Conservation (phyloP, 2,888 invertebrate species). For the Macaria notata region DNA sequence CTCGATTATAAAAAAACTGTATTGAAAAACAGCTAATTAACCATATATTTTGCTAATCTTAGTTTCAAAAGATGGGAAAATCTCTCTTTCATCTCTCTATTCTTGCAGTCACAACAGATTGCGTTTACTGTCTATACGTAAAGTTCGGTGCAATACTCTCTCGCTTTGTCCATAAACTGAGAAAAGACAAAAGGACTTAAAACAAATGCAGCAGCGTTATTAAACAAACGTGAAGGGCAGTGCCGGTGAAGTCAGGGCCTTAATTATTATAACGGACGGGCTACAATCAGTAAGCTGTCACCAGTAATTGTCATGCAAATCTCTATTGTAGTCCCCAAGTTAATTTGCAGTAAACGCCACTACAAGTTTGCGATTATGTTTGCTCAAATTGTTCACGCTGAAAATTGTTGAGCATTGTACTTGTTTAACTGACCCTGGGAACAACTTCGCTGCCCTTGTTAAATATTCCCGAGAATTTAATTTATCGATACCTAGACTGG, state of each 20-base stretch:
- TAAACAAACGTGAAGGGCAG: neutral
- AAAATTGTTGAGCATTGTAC: slow-evolving; percentile 28
- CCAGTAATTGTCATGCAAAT: slow-evolving; percentile 59
- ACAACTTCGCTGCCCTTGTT: slow-evolving; percentile 13
- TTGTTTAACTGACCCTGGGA: slow-evolving; percentile 1
- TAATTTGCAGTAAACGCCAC: slow-evolving; percentile 60
- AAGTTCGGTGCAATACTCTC: too few relatives aligned
- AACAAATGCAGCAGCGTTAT: too few relatives aligned
- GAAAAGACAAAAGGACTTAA: too few relatives aligned
- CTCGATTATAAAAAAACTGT: too few relatives aligned
- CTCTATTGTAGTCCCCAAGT: slow-evolving; percentile 51
- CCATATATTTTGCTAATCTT: too few relatives aligned
- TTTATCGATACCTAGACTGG: slow-evolving; percentile 14
- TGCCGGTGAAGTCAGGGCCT: slow-evolving; percentile 18
- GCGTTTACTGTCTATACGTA: too few relatives aligned
- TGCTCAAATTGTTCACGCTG: slow-evolving; percentile 52
- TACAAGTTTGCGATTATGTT: slow-evolving; percentile 27
- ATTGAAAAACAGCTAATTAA: too few relatives aligned
- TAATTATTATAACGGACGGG: slow-evolving; percentile 42
- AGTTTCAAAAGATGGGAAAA: too few relatives aligned
- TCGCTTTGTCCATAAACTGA: too few relatives aligned
- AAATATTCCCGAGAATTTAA: slow-evolving; percentile 11
- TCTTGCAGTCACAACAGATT: too few relatives aligned
- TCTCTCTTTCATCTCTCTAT: too few relatives aligned
- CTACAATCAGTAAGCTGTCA: slow-evolving; percentile 54